A percentile compares a stretch with the other conserved stretches of the same genome.
These are phyloP conservation scores for Hermaeophaga mercurialis DNA, from an alignment of 2,888 invertebrate genomes.

Conservation along the genomic window DNA sequence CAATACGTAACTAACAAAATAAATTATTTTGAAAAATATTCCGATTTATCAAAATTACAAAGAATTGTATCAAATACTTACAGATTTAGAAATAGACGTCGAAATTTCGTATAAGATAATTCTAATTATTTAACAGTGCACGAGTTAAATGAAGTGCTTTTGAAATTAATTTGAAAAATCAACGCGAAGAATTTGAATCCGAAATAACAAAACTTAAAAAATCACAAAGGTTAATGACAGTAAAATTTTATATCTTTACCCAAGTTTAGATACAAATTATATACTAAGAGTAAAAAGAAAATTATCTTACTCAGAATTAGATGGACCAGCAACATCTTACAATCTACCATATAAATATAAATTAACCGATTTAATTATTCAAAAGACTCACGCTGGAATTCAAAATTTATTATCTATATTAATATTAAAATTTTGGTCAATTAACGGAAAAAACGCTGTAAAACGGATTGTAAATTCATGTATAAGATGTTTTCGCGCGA, in stretches of 20 bases:
- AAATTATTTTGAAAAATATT: too few relatives aligned
- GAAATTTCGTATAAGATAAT: not conserved
- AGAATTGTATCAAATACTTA: not conserved
- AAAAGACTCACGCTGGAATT: not conserved
- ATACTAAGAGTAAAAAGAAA: not conserved
- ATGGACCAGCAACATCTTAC: not conserved
- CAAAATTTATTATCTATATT: slow-evolving; percentile 10
- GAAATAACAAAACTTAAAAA: not conserved
- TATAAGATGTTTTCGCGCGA: slow-evolving; percentile 6
- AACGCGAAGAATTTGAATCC: not conserved
- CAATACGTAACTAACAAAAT: too few relatives aligned
- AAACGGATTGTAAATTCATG: slow-evolving; percentile 2
- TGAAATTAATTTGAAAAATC: not conserved
- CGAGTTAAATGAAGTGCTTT: not conserved
- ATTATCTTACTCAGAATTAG: not conserved
- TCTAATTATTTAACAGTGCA: not conserved
- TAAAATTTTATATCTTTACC: not conserved
- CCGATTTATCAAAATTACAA: not conserved
- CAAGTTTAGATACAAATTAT: not conserved
- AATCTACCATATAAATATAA: not conserved
- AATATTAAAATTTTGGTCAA: slow-evolving; percentile 6
- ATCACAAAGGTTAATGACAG: not conserved
- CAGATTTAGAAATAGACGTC: not conserved
- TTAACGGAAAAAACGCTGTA: slow-evolving; percentile 11
- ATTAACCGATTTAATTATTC: not conserved